Conservation (phyloP, 2,888 invertebrate species). For the Galerucella nymphaeae region DNA sequence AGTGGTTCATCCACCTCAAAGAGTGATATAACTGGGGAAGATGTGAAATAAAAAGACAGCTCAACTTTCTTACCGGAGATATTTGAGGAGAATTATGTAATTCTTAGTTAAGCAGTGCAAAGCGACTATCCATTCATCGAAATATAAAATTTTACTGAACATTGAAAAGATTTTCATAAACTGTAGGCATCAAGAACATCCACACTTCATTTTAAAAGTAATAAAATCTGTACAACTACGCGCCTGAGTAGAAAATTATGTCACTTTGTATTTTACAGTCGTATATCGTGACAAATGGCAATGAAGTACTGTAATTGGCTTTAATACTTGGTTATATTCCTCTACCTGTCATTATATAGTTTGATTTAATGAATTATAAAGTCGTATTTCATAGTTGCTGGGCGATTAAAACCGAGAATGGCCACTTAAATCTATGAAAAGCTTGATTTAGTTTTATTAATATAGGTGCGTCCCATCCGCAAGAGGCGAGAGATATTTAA, state of each 20-base stretch:
- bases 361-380: slow-evolving; percentile 48
- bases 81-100: too few species aligned
- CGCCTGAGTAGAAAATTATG: slow-evolving; percentile 43
- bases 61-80: too few species aligned
- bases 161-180: too few species aligned
- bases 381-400: slow-evolving; percentile 40
- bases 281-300: slow-evolving; percentile 49
- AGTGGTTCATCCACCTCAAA: too few species aligned
- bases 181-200: not conserved
- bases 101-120: too few species aligned
- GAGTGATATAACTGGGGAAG: too few species aligned
- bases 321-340: slow-evolving; percentile 47
- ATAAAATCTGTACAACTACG: not conserved
- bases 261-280: slow-evolving; percentile 52
- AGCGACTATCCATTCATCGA: too few species aligned
- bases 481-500: not conserved
- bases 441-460: slow-evolving; percentile 1
- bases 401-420: slow-evolving; percentile 30
- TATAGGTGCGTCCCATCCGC: not conserved
- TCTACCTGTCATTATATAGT: slow-evolving; percentile 48
- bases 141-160: too few species aligned
- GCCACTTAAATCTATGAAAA: slow-evolving; percentile 35
- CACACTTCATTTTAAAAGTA: not conserved
- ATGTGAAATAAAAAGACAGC: too few species aligned
- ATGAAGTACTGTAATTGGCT: slow-evolving; percentile 49